These are phyloP conservation scores for Asbolus verrucosus DNA, from an alignment of 1,140 invertebrate genomes.

Conservation along the genomic window DNA sequence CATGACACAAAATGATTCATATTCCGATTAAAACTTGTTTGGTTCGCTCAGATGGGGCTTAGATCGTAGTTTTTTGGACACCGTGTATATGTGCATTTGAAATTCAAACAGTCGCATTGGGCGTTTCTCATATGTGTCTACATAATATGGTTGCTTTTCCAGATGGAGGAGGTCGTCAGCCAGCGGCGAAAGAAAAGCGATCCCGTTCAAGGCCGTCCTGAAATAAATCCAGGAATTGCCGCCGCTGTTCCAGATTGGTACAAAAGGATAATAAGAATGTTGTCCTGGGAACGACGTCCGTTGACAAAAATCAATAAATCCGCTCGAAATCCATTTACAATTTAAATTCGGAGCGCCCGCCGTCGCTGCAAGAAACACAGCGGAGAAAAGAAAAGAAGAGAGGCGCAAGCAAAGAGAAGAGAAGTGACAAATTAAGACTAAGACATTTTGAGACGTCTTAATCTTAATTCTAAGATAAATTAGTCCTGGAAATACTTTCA, in stretches of 20 bases:
- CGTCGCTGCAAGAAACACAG: not conserved
- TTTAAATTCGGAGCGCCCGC: slow-evolving; percentile 53
- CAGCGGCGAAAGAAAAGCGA: not conserved
- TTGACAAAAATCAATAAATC: slow-evolving; percentile 59
- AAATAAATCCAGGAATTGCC: not conserved
- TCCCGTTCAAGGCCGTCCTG: not conserved
- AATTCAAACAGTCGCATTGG: too few species aligned
- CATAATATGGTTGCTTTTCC: too few species aligned
- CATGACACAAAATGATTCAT: too few species aligned
- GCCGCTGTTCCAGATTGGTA: slow-evolving; percentile 20
- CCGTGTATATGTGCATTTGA: too few species aligned
- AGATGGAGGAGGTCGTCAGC: too few species aligned
- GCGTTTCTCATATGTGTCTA: too few species aligned
- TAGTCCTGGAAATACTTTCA: slow-evolving; percentile 65
- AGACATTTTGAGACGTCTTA: slow-evolving; percentile 63
- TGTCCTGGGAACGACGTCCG: slow-evolving; percentile 42
- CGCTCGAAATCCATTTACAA: slow-evolving; percentile 60
- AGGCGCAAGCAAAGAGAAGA: slow-evolving; percentile 41
- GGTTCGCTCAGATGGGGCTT: too few species aligned
- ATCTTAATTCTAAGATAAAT: slow-evolving; percentile 66
- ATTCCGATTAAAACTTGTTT: too few species aligned
- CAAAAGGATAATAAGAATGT: slow-evolving; percentile 42
- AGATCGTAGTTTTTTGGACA: too few species aligned
- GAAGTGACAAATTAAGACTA: slow-evolving; percentile 64
- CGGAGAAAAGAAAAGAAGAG: slow-evolving; percentile 49